Percentiles rank a stretch among this genome's conserved stretches.
Conservation (phyloP, 2,797 vertebrate species). For the Falco novaeseelandiae region DNA sequence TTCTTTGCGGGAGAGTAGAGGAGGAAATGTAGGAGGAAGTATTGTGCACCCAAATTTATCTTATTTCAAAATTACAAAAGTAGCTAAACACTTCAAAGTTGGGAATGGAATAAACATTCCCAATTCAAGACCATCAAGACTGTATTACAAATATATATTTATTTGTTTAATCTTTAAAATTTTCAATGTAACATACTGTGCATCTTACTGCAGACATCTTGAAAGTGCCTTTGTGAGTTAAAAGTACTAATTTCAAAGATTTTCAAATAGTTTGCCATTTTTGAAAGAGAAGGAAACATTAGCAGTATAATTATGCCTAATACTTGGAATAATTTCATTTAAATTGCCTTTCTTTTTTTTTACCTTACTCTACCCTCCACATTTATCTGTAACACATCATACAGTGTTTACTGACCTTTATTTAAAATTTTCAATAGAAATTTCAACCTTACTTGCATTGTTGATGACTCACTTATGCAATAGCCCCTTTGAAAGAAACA, state of each 20-base stretch:
- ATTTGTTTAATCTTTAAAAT: background rate
- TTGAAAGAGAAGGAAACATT: background rate
- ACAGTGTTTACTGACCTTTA: background rate
- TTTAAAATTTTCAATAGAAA: background rate
- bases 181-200: background rate
- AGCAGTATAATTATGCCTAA: background rate
- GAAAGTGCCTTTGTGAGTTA: background rate
- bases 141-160: background rate
- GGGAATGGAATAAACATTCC: background rate
- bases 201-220: background rate
- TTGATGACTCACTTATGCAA: background rate
- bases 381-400: background rate
- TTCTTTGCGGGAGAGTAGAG: background rate
- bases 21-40: background rate
- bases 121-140: background rate
- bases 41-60: background rate
- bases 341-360: background rate
- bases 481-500: background rate
- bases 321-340: background rate
- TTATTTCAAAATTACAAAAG: background rate
- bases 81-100: background rate
- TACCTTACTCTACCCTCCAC: background rate
- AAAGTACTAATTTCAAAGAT: too few relatives aligned
- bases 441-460: background rate
- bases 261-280: background rate